phyloP scores from a whole-genome alignment of 2,113 vertebrate species.

The Lophotis ruficrista region DNA sequence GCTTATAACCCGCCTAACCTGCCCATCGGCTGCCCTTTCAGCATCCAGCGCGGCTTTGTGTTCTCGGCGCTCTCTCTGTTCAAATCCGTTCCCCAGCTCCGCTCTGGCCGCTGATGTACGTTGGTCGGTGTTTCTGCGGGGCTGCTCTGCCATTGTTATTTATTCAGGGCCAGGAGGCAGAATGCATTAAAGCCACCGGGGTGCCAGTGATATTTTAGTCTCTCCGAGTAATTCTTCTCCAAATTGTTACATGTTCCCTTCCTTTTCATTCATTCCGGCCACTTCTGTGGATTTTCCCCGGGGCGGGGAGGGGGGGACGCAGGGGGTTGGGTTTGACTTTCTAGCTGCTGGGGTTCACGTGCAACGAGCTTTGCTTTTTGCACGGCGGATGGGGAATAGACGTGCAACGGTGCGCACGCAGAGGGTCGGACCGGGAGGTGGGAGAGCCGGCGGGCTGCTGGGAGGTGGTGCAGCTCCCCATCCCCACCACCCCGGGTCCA shows the following conservation, averaged over 20 bases:
- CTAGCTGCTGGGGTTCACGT: not conserved
- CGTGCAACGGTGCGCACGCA: rapidly evolving
- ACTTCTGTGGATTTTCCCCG: not conserved
- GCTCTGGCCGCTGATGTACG: constrained; percentile 34
- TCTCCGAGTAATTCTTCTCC: not conserved
- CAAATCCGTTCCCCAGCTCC: constrained; percentile 38
- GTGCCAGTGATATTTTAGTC: constrained; percentile 7
- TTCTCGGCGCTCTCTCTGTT: constrained; percentile 40
- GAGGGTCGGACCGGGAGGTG: rapidly evolving
- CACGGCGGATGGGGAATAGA: rapidly evolving
- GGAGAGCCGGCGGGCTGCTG: not conserved
- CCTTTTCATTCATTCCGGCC: not conserved
- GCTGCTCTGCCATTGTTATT: constrained; percentile 49
- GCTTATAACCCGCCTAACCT: rapidly evolving
- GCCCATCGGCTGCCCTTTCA: not conserved
- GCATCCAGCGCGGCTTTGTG: not conserved
- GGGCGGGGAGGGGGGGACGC: rapidly evolving
- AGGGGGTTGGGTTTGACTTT: not conserved
- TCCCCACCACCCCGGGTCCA: not conserved
- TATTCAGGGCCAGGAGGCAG: constrained; percentile 45
- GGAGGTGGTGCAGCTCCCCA: not conserved
- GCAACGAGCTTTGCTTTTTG: not conserved
- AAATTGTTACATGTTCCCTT: not conserved
- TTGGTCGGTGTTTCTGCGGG: constrained; percentile 61
- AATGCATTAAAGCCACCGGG: constrained; percentile 25